Evolutionary conservation across 2,888 invertebrate genomes (phyloP).

Genomic region (Ophioninae sp.): DNA sequence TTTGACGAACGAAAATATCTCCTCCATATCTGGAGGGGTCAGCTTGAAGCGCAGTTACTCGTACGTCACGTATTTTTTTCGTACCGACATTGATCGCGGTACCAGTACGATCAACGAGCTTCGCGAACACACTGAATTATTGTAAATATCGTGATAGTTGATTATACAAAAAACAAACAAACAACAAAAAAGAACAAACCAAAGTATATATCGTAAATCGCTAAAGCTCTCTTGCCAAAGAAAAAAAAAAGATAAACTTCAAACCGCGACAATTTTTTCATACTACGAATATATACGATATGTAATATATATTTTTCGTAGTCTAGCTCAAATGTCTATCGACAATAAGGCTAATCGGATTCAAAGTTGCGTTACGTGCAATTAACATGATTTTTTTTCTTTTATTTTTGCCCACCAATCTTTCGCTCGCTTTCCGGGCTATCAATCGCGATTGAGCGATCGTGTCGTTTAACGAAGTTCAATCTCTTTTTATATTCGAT

Average conservation of each 20-base stretch:
- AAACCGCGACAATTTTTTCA: constrained; percentile 52
- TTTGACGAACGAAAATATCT: neutral
- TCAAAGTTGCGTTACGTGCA: constrained; percentile 65
- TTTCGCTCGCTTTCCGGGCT: too few relatives aligned
- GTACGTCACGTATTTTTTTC: constrained; percentile 3
- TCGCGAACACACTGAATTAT: constrained; percentile 47
- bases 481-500: too few relatives aligned
- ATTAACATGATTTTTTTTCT: constrained; percentile 43
- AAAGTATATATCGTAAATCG: constrained; percentile 50
- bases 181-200: constrained; percentile 34
- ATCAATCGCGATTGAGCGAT: too few relatives aligned
- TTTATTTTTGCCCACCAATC: too few relatives aligned
- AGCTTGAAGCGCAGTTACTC: constrained; percentile 34
- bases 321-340: constrained; percentile 67
- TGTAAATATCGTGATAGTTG: constrained; percentile 53
- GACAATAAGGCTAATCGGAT: constrained; percentile 70
- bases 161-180: neutral
- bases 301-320: constrained; percentile 68
- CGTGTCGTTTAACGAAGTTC: too few relatives aligned
- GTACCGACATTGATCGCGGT: constrained; percentile 26
- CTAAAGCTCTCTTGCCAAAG: constrained; percentile 67
- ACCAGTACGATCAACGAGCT: constrained; percentile 55
- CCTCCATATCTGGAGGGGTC: constrained; percentile 37
- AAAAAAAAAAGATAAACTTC: constrained; percentile 5
- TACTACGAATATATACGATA: constrained; percentile 38